These are phyloP conservation scores for Electrona antarctica DNA, from an alignment of 2,113 vertebrate genomes.

Conservation along the genomic window DNA sequence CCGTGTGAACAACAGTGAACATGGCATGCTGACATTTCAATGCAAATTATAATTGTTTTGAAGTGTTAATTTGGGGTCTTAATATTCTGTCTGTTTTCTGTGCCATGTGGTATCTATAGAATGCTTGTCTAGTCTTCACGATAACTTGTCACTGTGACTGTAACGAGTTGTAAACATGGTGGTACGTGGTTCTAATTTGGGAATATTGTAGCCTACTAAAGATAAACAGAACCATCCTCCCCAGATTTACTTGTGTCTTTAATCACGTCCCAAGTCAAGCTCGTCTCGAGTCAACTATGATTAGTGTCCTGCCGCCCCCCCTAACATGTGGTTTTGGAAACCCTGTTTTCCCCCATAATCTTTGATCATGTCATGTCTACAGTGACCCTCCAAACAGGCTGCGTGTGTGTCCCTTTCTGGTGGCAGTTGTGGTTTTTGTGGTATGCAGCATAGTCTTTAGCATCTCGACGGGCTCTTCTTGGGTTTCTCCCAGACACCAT, in stretches of 20 bases:
- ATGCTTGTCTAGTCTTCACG: conserved; percentile 11
- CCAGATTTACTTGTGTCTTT: conserved; percentile 22
- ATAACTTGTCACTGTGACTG: conserved; percentile 25
- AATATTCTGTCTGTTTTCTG: background rate
- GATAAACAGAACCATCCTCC: background rate
- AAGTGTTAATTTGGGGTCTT: background rate
- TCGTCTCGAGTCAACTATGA: background rate
- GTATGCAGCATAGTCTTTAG: conserved; percentile 48
- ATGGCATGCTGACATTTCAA: background rate
- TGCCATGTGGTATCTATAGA: background rate
- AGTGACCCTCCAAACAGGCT: conserved; percentile 22
- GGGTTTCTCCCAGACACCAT: conserved; percentile 33
- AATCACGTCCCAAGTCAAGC: conserved; percentile 21
- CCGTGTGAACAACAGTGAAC: background rate
- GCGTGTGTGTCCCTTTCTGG: conserved; percentile 31
- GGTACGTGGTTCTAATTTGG: background rate
- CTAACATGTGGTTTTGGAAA: conserved; percentile 52
- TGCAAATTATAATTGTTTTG: conserved; percentile 7
- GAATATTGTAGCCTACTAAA: background rate
- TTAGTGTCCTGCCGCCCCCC: conserved; percentile 32
- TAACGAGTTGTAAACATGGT: conserved; percentile 5
- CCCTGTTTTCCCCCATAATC: conserved; percentile 29
- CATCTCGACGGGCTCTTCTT: conserved; percentile 22
- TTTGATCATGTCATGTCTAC: conserved; percentile 49
- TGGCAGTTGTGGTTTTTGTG: conserved; percentile 53